Evolutionary conservation across 2,888 invertebrate genomes (phyloP), one percentile per base, ranked within the genome.

Genomic region (Ecliptopera silaceata): DNA sequence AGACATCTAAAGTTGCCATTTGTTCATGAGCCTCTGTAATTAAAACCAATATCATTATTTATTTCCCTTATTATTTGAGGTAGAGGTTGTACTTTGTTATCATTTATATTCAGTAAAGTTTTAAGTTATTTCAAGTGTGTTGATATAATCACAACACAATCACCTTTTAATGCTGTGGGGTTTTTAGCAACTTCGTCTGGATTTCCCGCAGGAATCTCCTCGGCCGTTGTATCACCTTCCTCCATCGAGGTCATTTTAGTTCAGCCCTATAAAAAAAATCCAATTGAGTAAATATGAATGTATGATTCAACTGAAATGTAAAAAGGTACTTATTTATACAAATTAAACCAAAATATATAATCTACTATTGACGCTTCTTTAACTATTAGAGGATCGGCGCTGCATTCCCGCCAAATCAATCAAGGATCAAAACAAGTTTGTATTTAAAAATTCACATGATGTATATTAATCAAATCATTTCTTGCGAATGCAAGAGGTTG

Each of bases 1-100:
- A 84, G 4, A 97, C 94, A 88, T 97, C 96, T 62, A 96, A 85
- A 52, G 93, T 93, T 53, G 94, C 94, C 90, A 96, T 93, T 75
- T 96, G 95, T 67, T 95, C 94, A 90, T 95, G 94, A 8, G 96
- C 95, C 71, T 93, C 96, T 96, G 75, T 15, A 69, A 41, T 15
- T 47, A 20, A 48, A 42, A 22, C 18, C n/a, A 41, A 6, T 18
- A n/a, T 5, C 3, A 17, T 20, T 18, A 8, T 18, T n/a, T 18
- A 17, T 17, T 13, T 8, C 2, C 6, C 2, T 8, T 8, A 15
- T 15, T 8, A 15, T 36, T 36, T n/a, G n/a, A n/a, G n/a, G 15
- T 15, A 4, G n/a, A 36, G 2, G 32, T 32, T 8, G 3, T 32
- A 32, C 32, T 32, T 32, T 32, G 32, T 12, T 32, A 12, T 3